These are phyloP conservation scores for Hermatobates lingyangjiaoensis DNA, from an alignment of 1,140 invertebrate species.

Conservation along the genomic window DNA sequence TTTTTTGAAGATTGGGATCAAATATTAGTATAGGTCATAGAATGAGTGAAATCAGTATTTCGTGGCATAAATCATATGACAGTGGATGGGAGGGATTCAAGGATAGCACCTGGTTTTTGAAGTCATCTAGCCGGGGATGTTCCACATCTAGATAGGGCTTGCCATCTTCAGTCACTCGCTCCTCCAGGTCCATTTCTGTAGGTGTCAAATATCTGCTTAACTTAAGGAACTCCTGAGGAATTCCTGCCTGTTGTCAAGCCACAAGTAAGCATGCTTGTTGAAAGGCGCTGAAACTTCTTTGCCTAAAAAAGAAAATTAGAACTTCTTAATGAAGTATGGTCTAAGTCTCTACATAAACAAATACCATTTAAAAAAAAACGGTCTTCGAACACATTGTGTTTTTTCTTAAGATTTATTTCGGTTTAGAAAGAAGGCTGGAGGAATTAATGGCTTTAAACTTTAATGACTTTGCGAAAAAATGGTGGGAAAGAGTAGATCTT, in stretches of 20 bases:
- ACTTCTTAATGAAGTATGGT: not conserved
- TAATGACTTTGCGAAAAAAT: too few species aligned
- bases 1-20: not conserved
- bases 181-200: slow-evolving; percentile 32
- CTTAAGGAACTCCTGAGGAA: slow-evolving; percentile 41
- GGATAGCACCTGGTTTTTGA: slow-evolving; percentile 35
- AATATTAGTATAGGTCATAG: too few species aligned
- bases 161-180: slow-evolving; percentile 29
- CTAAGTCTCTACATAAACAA: not conserved
- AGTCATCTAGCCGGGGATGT: slow-evolving; percentile 34
- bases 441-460: too few species aligned
- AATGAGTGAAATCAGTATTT: not conserved
- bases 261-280: slow-evolving; percentile 34
- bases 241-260: slow-evolving; percentile 39
- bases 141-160: slow-evolving; percentile 24
- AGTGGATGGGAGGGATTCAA: too few species aligned
- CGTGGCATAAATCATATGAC: too few species aligned
- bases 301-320: slow-evolving; percentile 11
- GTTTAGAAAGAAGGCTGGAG: too few species aligned
- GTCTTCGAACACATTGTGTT: too few species aligned
- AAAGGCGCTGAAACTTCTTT: slow-evolving; percentile 13
- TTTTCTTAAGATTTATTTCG: too few species aligned
- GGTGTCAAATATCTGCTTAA: slow-evolving; percentile 37
- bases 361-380: not conserved
- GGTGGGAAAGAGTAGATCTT: too few species aligned